A percentile compares a stretch with the other conserved stretches of the same genome.
Evolutionary conservation across 2,797 vertebrate species (phyloP).

Genomic region (Cossypha polioptera): DNA sequence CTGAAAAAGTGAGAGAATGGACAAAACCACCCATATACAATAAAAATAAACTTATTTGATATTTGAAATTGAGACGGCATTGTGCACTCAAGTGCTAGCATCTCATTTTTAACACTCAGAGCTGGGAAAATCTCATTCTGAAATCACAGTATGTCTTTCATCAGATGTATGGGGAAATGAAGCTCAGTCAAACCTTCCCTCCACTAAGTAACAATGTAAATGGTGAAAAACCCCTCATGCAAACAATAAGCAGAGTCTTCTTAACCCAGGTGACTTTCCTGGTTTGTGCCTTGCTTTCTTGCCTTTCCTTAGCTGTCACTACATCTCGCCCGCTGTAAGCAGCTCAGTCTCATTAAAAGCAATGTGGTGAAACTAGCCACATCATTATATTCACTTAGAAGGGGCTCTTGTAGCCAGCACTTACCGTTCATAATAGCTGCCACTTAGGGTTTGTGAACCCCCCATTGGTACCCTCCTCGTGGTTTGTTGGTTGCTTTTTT

Average conservation of each 20-base stretch:
- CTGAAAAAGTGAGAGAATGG: neutral
- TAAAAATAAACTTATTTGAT: neutral
- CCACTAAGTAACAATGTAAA: neutral
- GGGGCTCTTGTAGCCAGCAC: slow-evolving; percentile 52
- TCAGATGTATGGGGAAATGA: neutral
- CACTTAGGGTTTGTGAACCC: slow-evolving; percentile 60
- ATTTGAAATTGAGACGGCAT: neutral
- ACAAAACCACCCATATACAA: neutral
- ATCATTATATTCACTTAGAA: slow-evolving; percentile 72
- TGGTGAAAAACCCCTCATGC: neutral
- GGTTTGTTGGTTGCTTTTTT: neutral
- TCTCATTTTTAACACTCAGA: neutral
- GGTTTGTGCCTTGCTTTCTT: slow-evolving; percentile 26
- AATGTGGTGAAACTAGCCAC: slow-evolving; percentile 69
- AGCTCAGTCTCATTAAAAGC: slow-evolving; percentile 73
- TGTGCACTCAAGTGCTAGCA: neutral
- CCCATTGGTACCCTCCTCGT: slow-evolving; percentile 28
- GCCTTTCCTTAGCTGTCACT: slow-evolving; percentile 18
- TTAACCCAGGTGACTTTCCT: slow-evolving; percentile 48
- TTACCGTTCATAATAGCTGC: slow-evolving; percentile 46
- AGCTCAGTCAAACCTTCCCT: slow-evolving; percentile 10
- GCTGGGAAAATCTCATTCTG: slow-evolving; percentile 17
- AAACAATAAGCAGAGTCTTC: slow-evolving; percentile 20
- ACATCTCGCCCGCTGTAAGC: slow-evolving; percentile 6
- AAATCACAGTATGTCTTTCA: neutral